Evolutionary conservation across 37 sponge, comb jelly and placozoan species (phyloP).

Genomic region (Agelas oroides): DNA sequence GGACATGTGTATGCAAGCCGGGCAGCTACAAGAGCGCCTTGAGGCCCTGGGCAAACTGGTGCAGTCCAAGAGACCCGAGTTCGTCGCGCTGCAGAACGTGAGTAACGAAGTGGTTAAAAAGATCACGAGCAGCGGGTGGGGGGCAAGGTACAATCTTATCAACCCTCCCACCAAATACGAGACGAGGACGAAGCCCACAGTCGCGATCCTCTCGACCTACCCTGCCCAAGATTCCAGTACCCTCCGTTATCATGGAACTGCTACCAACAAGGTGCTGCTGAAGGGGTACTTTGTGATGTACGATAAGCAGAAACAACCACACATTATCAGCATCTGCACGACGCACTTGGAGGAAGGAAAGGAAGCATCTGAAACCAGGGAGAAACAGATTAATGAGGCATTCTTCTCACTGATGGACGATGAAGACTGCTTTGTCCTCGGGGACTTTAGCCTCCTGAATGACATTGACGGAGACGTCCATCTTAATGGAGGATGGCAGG

Average conservation of each 20-base stretch:
- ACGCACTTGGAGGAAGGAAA: constrained; percentile 49
- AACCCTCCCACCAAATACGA: constrained; percentile 65
- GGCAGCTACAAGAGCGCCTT: constrained; percentile 41
- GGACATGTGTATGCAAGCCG: constrained; percentile 30
- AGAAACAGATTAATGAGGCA: constrained; percentile 71
- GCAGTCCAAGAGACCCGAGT: constrained; percentile 67
- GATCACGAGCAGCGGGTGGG: constrained; percentile 60
- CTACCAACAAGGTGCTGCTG: constrained; percentile 28
- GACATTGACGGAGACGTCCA: constrained; percentile 59
- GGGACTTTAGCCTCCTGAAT: constrained; percentile 51
- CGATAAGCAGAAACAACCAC: constrained; percentile 72
- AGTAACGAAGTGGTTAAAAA: constrained; percentile 63
- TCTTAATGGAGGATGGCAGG: constrained; percentile 68
- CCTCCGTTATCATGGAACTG: constrained; percentile 41
- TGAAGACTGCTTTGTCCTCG: constrained; percentile 63
- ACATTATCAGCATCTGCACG: constrained; percentile 52
- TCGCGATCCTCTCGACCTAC: constrained; percentile 70
- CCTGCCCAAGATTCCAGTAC: constrained; percentile 37
- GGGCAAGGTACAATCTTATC: constrained; percentile 49
- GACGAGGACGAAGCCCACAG: constrained; percentile 65
- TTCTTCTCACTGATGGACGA: constrained; percentile 22
- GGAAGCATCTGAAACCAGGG: constrained; percentile 39
- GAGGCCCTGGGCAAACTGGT: constrained; percentile 70
- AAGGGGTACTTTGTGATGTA: constrained; percentile 67
- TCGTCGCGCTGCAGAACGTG: constrained; percentile 74